phyloP scores from a whole-genome alignment of 2,113 vertebrate genomes.

The Tyto alba region DNA sequence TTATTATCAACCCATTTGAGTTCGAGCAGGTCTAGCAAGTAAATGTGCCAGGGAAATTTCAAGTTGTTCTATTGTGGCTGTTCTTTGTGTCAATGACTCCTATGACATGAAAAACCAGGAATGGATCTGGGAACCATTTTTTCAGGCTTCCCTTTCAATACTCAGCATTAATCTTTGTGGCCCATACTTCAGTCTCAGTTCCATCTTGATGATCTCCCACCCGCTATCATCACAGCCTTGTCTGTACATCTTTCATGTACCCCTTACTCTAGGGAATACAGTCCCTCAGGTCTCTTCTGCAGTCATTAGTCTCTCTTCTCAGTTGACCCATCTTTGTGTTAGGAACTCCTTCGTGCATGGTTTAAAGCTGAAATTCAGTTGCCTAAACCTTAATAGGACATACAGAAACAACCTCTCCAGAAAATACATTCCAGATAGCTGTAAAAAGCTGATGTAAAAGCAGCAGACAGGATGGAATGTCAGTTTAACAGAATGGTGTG shows the following conservation, averaged over 20 bases:
- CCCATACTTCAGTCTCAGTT: not conserved
- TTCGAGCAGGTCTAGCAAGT: not conserved
- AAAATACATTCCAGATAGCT: not conserved
- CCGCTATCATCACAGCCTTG: not conserved
- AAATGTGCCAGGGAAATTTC: not conserved
- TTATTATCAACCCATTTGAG: not conserved
- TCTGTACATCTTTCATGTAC: not conserved
- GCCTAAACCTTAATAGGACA: not conserved
- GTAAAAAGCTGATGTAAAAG: not conserved
- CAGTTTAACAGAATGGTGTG: not conserved
- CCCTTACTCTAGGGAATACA: not conserved
- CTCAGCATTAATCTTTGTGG: not conserved
- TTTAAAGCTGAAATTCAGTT: not conserved
- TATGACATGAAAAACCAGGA: not conserved
- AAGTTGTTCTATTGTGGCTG: not conserved
- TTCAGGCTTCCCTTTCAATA: not conserved
- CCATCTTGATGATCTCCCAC: not conserved
- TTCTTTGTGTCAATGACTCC: not conserved
- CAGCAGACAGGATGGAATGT: not conserved
- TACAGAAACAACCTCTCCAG: not conserved
- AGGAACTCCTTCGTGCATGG: not conserved
- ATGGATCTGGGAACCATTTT: not conserved
- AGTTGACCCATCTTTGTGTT: not conserved
- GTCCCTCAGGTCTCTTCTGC: not conserved
- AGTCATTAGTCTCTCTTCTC: not conserved